phyloP scores from a whole-genome alignment of 2,888 invertebrate species.

The Cataglyphis rosenhaueri region DNA sequence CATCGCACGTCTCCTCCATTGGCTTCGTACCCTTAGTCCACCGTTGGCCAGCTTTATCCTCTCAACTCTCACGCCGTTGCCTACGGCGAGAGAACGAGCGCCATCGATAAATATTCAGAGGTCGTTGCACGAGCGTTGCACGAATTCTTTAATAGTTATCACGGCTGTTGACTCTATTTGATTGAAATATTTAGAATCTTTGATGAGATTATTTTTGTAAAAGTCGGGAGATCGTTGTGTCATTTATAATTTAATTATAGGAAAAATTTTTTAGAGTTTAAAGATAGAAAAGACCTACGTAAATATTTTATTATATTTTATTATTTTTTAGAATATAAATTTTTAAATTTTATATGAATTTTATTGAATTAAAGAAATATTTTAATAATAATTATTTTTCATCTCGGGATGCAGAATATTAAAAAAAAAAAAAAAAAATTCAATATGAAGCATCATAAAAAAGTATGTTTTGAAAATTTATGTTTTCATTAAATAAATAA shows the following conservation, averaged over 20 bases:
- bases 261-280: background rate
- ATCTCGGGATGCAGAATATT: background rate
- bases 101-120: slow-evolving; percentile 75
- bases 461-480: background rate
- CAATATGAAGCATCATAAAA: background rate
- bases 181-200: background rate
- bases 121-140: slow-evolving; percentile 48
- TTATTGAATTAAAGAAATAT: background rate
- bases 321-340: background rate
- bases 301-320: background rate
- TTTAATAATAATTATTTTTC: background rate
- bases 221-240: background rate
- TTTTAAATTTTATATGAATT: background rate
- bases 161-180: background rate
- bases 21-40: slow-evolving; percentile 27
- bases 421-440: background rate
- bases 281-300: background rate
- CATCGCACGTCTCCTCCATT: slow-evolving; percentile 47
- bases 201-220: background rate
- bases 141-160: slow-evolving; percentile 39
- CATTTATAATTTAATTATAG: background rate
- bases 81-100: slow-evolving; percentile 50
- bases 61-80: slow-evolving; percentile 55
- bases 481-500: background rate
- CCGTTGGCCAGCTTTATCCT: slow-evolving; percentile 29